Percentiles rank a stretch among this genome's conserved stretches.
phyloP scores from a whole-genome alignment of 2,797 vertebrate species.

The Typhlichthys eigenmanni region DNA sequence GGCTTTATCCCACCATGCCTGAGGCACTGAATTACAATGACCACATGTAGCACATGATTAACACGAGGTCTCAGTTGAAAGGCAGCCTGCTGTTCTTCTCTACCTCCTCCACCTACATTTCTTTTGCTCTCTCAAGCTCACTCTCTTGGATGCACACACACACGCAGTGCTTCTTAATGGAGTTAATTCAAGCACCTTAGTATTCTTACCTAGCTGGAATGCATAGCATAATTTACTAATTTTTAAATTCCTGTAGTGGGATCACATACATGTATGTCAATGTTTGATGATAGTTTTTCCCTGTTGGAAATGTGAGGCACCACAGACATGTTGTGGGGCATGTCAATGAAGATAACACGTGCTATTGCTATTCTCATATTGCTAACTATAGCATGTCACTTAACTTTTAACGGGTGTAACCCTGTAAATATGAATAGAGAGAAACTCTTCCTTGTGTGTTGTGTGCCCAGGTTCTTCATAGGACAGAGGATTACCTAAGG shows the following conservation, averaged over 20 bases:
- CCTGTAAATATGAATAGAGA: background rate
- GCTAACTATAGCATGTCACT: background rate
- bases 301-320: no score
- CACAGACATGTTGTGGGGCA: no score
- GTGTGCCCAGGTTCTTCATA: conserved; percentile 84
- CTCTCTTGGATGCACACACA: background rate
- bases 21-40: conserved; percentile 33
- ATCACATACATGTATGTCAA: no score
- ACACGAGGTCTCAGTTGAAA: conserved; percentile 48
- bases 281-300: no score
- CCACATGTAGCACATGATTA: conserved; percentile 61
- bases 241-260: no score
- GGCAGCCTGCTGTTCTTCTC: background rate
- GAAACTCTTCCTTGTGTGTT: background rate
- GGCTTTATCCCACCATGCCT: conserved; percentile 29
- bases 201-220: no score
- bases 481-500: conserved; percentile 92
- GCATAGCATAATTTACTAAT: no score
- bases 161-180: background rate
- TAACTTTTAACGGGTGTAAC: background rate
- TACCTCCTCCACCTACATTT: background rate
- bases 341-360: no score
- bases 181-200: background rate
- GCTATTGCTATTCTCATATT: no score
- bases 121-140: background rate